Conservation (phyloP, 2,797 vertebrate species). For the Megalops cyprinoides region DNA sequence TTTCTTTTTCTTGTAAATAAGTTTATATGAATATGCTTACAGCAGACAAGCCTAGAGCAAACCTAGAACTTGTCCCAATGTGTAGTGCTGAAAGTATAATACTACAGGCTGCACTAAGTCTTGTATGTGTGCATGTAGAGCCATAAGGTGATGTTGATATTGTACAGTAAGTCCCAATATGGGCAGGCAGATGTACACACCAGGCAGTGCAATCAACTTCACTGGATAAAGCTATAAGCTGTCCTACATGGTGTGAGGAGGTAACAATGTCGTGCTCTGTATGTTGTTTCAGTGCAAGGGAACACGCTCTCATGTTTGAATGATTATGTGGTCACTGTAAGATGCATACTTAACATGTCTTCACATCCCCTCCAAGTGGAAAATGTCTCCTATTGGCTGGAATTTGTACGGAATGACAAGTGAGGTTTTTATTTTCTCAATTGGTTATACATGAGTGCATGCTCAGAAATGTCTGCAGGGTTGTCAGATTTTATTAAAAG, state of each 20-base stretch:
- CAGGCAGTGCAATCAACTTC: background rate
- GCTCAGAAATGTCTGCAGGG: background rate
- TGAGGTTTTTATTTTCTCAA: background rate
- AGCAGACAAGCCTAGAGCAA: too few relatives aligned
- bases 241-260: background rate
- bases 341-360: slow-evolving; percentile 56
- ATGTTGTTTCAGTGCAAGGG: slow-evolving; percentile 38
- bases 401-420: slow-evolving; percentile 26
- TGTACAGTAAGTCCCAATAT: background rate
- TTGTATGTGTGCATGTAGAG: background rate
- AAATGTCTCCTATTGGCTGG: slow-evolving; percentile 46
- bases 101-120: background rate
- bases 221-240: background rate
- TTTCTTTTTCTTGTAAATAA: too few relatives aligned
- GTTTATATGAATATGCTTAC: too few relatives aligned
- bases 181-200: background rate
- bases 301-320: slow-evolving; percentile 46
- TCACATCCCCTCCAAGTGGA: background rate
- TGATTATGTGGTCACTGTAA: slow-evolving; percentile 43
- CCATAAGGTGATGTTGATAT: background rate
- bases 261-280: slow-evolving; percentile 1
- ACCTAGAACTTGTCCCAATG: too few relatives aligned
- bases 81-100: background rate
- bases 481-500: background rate
- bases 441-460: background rate